These are phyloP conservation scores for Nannospalax galili DNA, from an alignment of 2,113 vertebrate genomes.

Conservation along the genomic window DNA sequence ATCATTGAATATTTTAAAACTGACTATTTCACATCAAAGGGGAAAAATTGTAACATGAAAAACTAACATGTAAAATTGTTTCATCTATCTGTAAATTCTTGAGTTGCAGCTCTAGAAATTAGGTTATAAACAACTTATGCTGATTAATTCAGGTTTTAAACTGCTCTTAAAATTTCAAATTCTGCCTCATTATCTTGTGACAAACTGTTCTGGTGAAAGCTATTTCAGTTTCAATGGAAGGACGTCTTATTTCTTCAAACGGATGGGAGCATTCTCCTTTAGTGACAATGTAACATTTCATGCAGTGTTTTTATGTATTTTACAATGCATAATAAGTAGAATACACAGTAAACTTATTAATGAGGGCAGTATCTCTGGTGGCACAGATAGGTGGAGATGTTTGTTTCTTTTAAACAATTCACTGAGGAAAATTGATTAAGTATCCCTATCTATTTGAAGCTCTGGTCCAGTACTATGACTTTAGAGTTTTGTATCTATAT, in stretches of 20 bases:
- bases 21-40: constrained; percentile 56
- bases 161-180: constrained; percentile 1
- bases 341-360: constrained; percentile 19
- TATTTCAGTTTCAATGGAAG: not conserved
- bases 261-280: not conserved
- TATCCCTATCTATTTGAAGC: not conserved
- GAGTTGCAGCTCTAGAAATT: not conserved
- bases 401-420: not conserved
- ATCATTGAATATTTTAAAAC: constrained; percentile 52
- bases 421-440: not conserved
- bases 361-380: not conserved
- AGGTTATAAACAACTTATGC: not conserved
- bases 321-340: not conserved
- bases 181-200: not conserved
- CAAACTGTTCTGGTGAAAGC: constrained; percentile 23
- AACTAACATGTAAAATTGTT: not conserved
- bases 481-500: not conserved
- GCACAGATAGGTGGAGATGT: not conserved
- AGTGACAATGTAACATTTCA: not conserved
- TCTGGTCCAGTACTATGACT: not conserved
- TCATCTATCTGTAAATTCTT: constrained; percentile 22
- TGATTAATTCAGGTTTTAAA: constrained; percentile 30
- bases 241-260: constrained; percentile 11
- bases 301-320: not conserved
- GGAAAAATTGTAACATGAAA: constrained; percentile 27